Base-by-base conservation (phyloP, 2,888 invertebrate species). In the Eupithecia exiguata region DNA sequence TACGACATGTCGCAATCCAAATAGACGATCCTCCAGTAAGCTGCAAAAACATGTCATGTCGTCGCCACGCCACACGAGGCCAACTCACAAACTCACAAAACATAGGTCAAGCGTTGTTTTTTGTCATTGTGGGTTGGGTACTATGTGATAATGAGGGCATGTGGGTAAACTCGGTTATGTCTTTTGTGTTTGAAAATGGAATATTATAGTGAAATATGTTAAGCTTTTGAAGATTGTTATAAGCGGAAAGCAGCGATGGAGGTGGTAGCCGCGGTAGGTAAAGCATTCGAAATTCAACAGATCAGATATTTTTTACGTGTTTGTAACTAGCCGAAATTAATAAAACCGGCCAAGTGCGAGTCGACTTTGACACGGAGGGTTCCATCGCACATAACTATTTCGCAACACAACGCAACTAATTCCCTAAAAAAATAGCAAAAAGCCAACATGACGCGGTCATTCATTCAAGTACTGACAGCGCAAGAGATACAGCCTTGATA, bases 91-190 rank as follows among this genome's bases (percentile, higher is more conserved):
- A 58, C 25, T 58, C 63, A 38, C 63, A 78, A 77, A 80, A 77
- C 79, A 78, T 69, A 77, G 77, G 77, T 76, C 74, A 72, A 75
- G 73, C 72, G 65, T 69, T 69, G 77, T 79, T 79, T 79, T 78
- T 72, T 72, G 40, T 68, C 68, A 72, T 66, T 78, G 78, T 73
- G 65, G 36, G 70, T 70, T 75, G 70, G 43, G 68, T 49, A 43
- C 71, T 71, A 72, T 65, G 70, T 66, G 71, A 69, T 76, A 71
- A 73, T 76, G 70, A 49, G 72, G 66, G 46, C 70, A 62, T 70
- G 74, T 74, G 69, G 71, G 71, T 66, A 65, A 72, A 72, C 67
- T 63, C 67, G 6, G 38, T 66, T 66, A 66, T 25, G 66, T 66
- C 66, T 38, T 66, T 68, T 68, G 16, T 18, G 46, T 68, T 49